phyloP scores from a whole-genome alignment of 1,140 invertebrate genomes.

The Ylistrum balloti region DNA sequence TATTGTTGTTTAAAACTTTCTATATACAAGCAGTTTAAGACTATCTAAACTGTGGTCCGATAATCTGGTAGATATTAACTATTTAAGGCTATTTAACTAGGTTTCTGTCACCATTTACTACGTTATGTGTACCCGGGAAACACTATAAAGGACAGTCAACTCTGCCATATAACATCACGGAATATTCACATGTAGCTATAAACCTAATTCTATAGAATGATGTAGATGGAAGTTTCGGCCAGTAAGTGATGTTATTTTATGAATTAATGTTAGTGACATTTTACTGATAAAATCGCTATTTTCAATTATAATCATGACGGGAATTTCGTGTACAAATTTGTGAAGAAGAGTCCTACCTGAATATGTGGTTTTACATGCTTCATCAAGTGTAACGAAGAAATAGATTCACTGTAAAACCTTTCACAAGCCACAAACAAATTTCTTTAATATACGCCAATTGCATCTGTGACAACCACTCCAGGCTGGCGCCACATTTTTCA shows the following conservation, averaged over 20 bases:
- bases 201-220: neutral
- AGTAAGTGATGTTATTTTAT: neutral
- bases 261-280: neutral
- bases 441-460: conserved; percentile 34
- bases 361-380: conserved; percentile 28
- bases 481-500: conserved; percentile 9
- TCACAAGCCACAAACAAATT: neutral
- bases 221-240: neutral
- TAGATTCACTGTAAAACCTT: neutral
- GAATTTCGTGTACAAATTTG: neutral
- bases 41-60: conserved; percentile 12
- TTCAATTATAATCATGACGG: conserved; percentile 34
- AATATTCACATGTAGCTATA: too few species aligned
- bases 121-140: neutral
- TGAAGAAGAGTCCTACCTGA: neutral
- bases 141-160: neutral
- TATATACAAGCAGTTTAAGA: neutral
- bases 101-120: neutral
- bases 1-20: conserved; percentile 18
- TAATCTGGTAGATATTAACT: conserved; percentile 18
- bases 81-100: conserved; percentile 35
- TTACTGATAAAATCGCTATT: conserved; percentile 9
- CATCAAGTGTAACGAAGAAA: conserved; percentile 26
- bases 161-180: neutral
- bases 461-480: neutral